A percentile compares a stretch with the other conserved stretches of the same genome.
Evolutionary conservation across 1,140 invertebrate genomes (phyloP).

Genomic region (Drosophila malerkotliana): DNA sequence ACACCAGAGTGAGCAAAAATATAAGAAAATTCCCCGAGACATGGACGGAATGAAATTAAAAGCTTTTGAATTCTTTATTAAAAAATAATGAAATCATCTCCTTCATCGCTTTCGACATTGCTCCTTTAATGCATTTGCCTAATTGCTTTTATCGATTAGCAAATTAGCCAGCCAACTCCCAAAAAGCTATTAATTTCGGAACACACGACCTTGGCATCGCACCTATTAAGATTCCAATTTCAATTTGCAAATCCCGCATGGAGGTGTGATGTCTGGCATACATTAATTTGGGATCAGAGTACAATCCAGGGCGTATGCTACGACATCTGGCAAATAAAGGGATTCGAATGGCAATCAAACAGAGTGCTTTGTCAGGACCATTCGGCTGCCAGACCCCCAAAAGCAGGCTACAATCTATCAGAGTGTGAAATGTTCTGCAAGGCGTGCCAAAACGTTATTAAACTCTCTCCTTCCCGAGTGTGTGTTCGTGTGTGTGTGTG

Average conservation of each 20-base stretch:
- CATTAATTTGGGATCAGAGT: slow-evolving; percentile 26
- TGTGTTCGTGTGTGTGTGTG: slow-evolving; percentile 7
- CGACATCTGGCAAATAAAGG: slow-evolving; percentile 4
- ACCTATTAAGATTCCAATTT: slow-evolving; percentile 24
- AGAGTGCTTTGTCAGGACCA: slow-evolving; percentile 31
- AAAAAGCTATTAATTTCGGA: slow-evolving; percentile 5
- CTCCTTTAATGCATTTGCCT: neutral
- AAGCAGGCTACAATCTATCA: slow-evolving; percentile 33
- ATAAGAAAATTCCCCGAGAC: no score
- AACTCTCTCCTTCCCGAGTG: slow-evolving; percentile 10
- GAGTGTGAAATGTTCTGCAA: slow-evolving; percentile 29
- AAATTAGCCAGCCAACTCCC: slow-evolving; percentile 7
- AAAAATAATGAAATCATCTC: slow-evolving; percentile 1
- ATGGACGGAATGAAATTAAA: neutral
- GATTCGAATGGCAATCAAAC: slow-evolving; percentile 28
- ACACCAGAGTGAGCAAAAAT: neutral
- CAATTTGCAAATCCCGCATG: slow-evolving; percentile 18
- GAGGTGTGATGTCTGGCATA: slow-evolving; percentile 7
- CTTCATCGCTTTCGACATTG: neutral
- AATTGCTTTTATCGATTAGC: slow-evolving; percentile 16
- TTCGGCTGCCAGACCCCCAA: slow-evolving; percentile 4
- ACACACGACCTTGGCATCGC: slow-evolving; percentile 1
- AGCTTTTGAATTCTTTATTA: no score
- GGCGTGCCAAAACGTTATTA: slow-evolving; percentile 64
- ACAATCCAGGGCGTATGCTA: slow-evolving; percentile 6